These are phyloP conservation scores for Ectemnius cavifrons DNA, from an alignment of 2,888 invertebrate genomes.

Conservation along the genomic window DNA sequence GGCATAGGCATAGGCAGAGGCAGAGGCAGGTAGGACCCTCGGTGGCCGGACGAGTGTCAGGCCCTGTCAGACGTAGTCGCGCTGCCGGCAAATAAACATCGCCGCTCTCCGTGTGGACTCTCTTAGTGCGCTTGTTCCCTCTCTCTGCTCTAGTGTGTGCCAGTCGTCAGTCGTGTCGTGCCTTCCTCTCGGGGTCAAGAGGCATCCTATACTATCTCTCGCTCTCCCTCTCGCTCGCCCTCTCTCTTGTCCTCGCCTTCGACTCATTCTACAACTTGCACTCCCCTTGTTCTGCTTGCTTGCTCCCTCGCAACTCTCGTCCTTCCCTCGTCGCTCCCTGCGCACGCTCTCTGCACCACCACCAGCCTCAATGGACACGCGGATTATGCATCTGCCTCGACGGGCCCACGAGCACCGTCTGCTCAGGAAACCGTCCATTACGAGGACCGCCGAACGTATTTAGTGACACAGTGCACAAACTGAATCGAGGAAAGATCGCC, in stretches of 20 bases:
- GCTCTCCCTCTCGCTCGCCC: conserved; percentile 27
- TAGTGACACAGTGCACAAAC: conserved; percentile 24
- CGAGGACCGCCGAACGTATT: conserved; percentile 65
- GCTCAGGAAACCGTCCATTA: conserved; percentile 75
- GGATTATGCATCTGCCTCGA: conserved; percentile 45
- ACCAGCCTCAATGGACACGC: conserved; percentile 34
- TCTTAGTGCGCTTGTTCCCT: no score
- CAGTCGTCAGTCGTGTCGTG: conserved; percentile 8
- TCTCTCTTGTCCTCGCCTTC: conserved; percentile 11
- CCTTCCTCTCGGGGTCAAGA: conserved; percentile 46
- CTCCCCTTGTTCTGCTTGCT: conserved; percentile 1
- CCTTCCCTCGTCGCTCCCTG: neutral
- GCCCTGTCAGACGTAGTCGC: conserved; percentile 46
- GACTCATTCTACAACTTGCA: conserved; percentile 5
- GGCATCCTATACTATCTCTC: conserved; percentile 32
- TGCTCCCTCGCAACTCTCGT: conserved; percentile 22
- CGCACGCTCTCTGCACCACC: neutral
- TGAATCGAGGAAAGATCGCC: conserved; percentile 15
- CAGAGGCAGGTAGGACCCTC: conserved; percentile 33
- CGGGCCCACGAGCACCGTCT: conserved; percentile 51
- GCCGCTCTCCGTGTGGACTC: conserved; percentile 11
- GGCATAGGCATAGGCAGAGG: no score
- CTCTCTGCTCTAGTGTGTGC: no score
- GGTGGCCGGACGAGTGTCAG: conserved; percentile 24
- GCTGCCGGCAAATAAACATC: conserved; percentile 39